Percentiles rank a stretch among this genome's conserved stretches.
Evolutionary conservation across 2,888 invertebrate species (phyloP).

Genomic region (Sarcophaga rosellei): DNA sequence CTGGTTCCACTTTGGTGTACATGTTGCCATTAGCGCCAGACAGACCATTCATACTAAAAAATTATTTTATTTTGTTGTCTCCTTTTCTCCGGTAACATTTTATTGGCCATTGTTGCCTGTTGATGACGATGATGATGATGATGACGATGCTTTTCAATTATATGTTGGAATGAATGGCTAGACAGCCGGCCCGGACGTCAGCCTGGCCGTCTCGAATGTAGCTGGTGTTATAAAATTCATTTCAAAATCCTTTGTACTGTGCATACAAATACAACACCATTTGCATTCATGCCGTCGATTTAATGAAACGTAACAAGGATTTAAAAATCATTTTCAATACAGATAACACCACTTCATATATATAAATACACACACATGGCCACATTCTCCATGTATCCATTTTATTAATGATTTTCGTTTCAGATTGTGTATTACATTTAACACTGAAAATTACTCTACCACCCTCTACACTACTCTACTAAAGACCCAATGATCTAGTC

Average conservation of each 20-base stretch:
- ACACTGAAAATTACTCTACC: too few species aligned
- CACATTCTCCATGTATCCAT: too few species aligned
- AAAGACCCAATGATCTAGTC: background rate
- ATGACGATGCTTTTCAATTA: slow-evolving; percentile 20
- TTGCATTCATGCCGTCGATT: slow-evolving; percentile 14
- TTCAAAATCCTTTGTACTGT: background rate
- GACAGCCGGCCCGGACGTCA: background rate
- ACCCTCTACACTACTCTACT: too few species aligned
- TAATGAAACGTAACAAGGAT: slow-evolving; percentile 16
- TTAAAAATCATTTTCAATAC: slow-evolving; percentile 1
- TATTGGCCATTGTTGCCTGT: background rate
- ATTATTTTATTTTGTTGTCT: too few species aligned
- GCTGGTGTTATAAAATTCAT: background rate
- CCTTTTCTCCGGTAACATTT: background rate
- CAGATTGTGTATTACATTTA: too few species aligned
- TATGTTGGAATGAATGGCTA: slow-evolving; percentile 15
- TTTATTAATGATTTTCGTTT: too few species aligned
- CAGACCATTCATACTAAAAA: too few species aligned
- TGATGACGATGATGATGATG: too few species aligned
- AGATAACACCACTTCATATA: too few species aligned
- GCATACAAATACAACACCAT: background rate
- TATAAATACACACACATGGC: too few species aligned
- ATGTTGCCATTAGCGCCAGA: too few species aligned
- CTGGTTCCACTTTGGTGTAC: too few species aligned
- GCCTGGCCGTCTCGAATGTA: background rate